A percentile compares a stretch with the other conserved stretches of the same genome.
Conservation (phyloP, 2,113 vertebrate genomes). For the Pygoscelis antarcticus region DNA sequence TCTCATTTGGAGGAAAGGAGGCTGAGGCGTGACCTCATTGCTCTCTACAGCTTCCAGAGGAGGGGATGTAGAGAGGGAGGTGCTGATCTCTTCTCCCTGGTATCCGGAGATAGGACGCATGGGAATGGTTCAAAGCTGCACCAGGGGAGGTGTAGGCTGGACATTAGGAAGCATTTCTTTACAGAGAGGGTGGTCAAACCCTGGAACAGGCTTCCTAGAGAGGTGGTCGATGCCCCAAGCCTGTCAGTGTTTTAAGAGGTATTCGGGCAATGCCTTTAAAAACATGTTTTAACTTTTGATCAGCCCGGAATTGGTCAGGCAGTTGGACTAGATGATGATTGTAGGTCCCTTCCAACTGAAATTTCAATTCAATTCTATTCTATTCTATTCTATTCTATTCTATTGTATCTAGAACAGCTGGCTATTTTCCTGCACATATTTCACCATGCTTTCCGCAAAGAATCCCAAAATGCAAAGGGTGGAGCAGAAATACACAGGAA, state of each 20-base stretch:
- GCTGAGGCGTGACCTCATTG: too few species aligned
- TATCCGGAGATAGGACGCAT: too few species aligned
- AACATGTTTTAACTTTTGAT: not conserved
- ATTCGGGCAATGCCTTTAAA: not conserved
- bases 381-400: too few species aligned
- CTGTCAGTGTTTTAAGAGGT: not conserved
- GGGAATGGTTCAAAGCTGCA: too few species aligned
- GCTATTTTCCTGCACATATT: not conserved
- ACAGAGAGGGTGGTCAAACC: accelerated
- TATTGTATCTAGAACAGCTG: not conserved
- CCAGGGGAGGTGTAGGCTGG: too few species aligned
- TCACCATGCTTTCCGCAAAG: accelerated
- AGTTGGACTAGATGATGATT: not conserved
- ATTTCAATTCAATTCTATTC: too few species aligned
- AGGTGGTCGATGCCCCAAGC: not conserved
- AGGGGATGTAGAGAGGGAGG: too few species aligned
- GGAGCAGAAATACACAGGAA: not conserved
- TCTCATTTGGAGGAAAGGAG: too few species aligned
- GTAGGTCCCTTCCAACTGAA: not conserved
- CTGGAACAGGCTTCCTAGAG: not conserved
- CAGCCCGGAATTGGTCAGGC: not conserved
- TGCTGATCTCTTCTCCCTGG: too few species aligned
- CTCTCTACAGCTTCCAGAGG: too few species aligned
- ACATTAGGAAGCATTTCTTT: too few species aligned
- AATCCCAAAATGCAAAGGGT: not conserved